phyloP scores from a whole-genome alignment of 2,888 invertebrate species.

The Cerastoderma edule region DNA sequence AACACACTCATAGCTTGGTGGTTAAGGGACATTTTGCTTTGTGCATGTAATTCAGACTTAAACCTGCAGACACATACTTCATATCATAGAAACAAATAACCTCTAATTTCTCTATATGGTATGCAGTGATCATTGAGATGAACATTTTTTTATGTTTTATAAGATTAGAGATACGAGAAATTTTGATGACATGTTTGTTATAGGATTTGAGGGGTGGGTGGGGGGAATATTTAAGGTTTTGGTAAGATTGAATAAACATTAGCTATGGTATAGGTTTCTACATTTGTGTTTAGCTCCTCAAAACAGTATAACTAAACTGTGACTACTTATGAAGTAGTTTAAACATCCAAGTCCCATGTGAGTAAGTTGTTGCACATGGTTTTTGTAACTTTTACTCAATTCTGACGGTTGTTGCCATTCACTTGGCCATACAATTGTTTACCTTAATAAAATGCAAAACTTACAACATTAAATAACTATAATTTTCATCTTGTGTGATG shows the following conservation, averaged over 20 bases:
- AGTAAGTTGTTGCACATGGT: conserved; percentile 25
- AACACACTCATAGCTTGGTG: conserved; percentile 18
- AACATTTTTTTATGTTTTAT: conserved; percentile 27
- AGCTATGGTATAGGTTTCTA: too few species aligned
- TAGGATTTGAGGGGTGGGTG: conserved; percentile 28
- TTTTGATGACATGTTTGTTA: conserved; percentile 47
- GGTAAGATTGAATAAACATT: not conserved
- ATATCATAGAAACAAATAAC: conserved; percentile 42
- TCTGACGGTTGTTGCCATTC: conserved; percentile 13
- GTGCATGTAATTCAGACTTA: conserved; percentile 30
- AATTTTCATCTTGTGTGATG: not conserved
- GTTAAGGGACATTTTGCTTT: conserved; percentile 15
- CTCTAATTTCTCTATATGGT: conserved; percentile 35
- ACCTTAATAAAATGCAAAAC: too few species aligned
- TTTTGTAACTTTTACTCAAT: conserved; percentile 20
- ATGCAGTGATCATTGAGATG: conserved; percentile 21
- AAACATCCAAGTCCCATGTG: conserved; percentile 3
- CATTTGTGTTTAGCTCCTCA: too few species aligned
- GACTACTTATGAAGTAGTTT: not conserved
- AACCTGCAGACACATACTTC: conserved; percentile 31
- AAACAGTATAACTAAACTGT: too few species aligned
- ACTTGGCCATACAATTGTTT: not conserved
- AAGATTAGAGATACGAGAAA: conserved; percentile 35
- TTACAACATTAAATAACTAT: too few species aligned
- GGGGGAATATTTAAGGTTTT: not conserved